phyloP scores from a whole-genome alignment of 1,140 invertebrate species.

The Tetramorium simillimum region DNA sequence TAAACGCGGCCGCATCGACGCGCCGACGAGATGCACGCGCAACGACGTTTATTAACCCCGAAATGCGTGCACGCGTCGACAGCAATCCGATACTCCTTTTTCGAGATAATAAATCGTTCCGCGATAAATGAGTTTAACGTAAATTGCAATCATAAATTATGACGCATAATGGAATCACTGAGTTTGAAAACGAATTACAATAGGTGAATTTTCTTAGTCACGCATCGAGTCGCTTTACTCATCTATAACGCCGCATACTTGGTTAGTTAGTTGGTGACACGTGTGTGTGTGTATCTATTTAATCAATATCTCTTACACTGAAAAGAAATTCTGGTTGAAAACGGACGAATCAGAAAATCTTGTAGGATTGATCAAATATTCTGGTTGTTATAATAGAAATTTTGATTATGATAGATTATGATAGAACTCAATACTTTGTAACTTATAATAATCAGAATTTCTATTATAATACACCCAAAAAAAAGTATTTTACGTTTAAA shows the following conservation, averaged over 20 bases:
- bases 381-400: too few relatives aligned
- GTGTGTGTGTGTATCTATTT: not conserved
- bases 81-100: not conserved
- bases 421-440: too few relatives aligned
- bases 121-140: not conserved
- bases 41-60: not conserved
- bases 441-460: too few relatives aligned
- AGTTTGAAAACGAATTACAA: not conserved
- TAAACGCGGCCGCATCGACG: constrained; percentile 5
- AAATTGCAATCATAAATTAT: too few relatives aligned
- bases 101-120: constrained; percentile 3
- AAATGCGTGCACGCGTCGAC: not conserved
- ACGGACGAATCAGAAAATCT: too few relatives aligned
- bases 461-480: too few relatives aligned
- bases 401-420: too few relatives aligned
- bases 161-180: not conserved
- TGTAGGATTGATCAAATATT: too few relatives aligned
- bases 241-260: not conserved
- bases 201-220: not conserved
- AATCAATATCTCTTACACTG: not conserved
- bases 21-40: not conserved
- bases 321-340: not conserved
- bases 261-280: not conserved
- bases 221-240: not conserved
- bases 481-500: too few relatives aligned